Conservation (phyloP, 2,797 vertebrate species). For the Stomatorhinus walkeri region DNA sequence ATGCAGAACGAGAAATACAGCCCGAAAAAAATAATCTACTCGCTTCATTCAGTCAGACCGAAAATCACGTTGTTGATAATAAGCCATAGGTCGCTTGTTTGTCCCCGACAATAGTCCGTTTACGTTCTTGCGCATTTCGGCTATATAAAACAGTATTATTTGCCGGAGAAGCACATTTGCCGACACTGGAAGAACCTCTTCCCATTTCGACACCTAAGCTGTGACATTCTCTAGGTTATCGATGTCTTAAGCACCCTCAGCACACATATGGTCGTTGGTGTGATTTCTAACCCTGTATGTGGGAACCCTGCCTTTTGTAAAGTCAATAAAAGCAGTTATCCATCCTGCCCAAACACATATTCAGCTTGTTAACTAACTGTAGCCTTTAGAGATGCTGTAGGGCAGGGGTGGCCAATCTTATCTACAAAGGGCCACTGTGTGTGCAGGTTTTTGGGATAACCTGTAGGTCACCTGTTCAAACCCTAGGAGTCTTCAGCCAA, state of each 20-base stretch:
- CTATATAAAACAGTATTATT: not conserved
- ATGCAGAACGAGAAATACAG: not conserved
- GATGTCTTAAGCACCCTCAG: not conserved
- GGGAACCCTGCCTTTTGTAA: not conserved
- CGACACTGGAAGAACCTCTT: not conserved
- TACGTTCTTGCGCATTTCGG: not conserved
- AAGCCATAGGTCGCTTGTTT: not conserved
- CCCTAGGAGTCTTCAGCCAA: too few relatives aligned
- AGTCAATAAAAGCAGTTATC: not conserved
- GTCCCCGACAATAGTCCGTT: not conserved
- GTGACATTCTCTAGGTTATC: not conserved
- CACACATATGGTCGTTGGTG: not conserved
- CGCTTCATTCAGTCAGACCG: not conserved
- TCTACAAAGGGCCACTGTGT: too few relatives aligned
- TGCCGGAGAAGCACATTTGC: not conserved
- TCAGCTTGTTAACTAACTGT: not conserved
- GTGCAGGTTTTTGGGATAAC: too few relatives aligned
- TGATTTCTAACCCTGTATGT: not conserved
- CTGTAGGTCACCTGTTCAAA: too few relatives aligned
- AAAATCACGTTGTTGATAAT: not conserved
- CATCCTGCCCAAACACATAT: not conserved
- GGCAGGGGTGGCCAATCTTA: not conserved
- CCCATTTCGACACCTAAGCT: not conserved
- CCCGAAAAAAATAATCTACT: not conserved
- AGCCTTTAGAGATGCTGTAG: not conserved